Evolutionary conservation across 2,888 invertebrate species (phyloP).

Genomic region (Drosophila imparisetae): DNA sequence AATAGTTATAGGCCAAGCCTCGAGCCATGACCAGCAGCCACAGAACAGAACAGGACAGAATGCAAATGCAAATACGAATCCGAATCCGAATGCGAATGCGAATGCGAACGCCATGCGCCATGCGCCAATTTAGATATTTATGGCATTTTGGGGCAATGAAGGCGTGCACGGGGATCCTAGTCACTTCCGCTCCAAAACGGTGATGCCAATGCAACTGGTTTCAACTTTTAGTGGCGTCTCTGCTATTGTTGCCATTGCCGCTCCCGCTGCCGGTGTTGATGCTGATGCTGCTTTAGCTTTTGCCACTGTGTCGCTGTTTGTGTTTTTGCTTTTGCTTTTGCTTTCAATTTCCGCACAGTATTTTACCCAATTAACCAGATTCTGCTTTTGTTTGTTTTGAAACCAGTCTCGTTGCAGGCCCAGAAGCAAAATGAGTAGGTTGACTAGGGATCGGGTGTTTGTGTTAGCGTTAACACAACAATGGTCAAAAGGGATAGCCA

Average conservation of each 20-base stretch:
- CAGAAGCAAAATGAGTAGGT: background rate
- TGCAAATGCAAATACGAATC: constrained; percentile 26
- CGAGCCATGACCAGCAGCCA: constrained; percentile 22
- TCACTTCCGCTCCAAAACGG: constrained; percentile 45
- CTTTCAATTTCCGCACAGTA: constrained; percentile 75
- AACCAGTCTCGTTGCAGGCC: constrained; percentile 16
- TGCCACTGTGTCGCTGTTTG: constrained; percentile 31
- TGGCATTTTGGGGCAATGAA: constrained; percentile 56
- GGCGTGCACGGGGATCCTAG: constrained; percentile 29
- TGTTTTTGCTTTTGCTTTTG: constrained; percentile 67
- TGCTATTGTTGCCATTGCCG: constrained; percentile 2
- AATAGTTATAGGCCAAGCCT: background rate
- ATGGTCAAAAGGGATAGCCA: constrained; percentile 30
- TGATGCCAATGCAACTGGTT: constrained; percentile 45
- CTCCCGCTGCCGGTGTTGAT: background rate
- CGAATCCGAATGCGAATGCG: constrained; percentile 11
- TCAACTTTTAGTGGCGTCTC: constrained; percentile 38
- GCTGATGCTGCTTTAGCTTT: background rate
- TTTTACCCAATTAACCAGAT: constrained; percentile 79
- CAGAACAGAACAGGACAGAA: constrained; percentile 8
- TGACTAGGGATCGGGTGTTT: background rate
- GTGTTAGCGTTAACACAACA: constrained; percentile 26
- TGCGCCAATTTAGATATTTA: constrained; percentile 69
- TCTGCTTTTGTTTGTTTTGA: constrained; percentile 69
- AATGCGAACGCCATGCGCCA: constrained; percentile 36